Conservation (phyloP, 1,140 invertebrate species). For the Solen grandis region DNA sequence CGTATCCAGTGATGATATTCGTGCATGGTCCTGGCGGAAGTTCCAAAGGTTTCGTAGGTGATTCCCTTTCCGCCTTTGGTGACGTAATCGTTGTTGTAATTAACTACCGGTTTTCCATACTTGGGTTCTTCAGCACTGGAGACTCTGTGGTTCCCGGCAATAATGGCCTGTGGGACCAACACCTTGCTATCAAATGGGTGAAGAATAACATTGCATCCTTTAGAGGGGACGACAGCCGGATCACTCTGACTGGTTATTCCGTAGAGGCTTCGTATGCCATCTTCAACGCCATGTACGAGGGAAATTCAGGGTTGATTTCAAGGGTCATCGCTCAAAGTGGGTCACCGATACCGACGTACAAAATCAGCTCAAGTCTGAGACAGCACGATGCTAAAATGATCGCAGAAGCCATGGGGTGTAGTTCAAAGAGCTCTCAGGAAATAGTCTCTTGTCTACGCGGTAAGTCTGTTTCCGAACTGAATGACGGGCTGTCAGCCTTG, state of each 20-base stretch:
- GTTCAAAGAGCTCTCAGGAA: neutral
- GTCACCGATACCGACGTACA: neutral
- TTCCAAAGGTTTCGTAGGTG: conserved; percentile 20
- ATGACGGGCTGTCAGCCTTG: neutral
- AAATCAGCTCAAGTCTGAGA: neutral
- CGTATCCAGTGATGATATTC: conserved; percentile 36
- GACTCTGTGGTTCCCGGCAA: conserved; percentile 24
- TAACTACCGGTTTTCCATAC: conserved; percentile 89
- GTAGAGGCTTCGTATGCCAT: conserved; percentile 35
- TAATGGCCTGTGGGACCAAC: conserved; percentile 45
- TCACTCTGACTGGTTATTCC: conserved; percentile 32
- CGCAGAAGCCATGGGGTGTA: conserved; percentile 7
- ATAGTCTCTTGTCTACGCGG: neutral
- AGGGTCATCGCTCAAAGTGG: conserved; percentile 39
- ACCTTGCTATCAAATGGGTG: conserved; percentile 44
- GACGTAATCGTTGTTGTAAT: conserved; percentile 52
- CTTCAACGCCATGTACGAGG: conserved; percentile 21
- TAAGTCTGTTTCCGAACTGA: conserved; percentile 14
- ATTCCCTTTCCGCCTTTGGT: conserved; percentile 6
- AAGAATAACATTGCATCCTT: conserved; percentile 33
- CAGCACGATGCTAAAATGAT: neutral
- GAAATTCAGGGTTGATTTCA: conserved; percentile 12
- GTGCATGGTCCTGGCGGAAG: conserved; percentile 2
- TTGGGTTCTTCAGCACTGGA: conserved; percentile 89
- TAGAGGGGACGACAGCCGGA: conserved; percentile 12